Conservation (phyloP, 2,113 vertebrate genomes). For the Ceyx margarethae region DNA sequence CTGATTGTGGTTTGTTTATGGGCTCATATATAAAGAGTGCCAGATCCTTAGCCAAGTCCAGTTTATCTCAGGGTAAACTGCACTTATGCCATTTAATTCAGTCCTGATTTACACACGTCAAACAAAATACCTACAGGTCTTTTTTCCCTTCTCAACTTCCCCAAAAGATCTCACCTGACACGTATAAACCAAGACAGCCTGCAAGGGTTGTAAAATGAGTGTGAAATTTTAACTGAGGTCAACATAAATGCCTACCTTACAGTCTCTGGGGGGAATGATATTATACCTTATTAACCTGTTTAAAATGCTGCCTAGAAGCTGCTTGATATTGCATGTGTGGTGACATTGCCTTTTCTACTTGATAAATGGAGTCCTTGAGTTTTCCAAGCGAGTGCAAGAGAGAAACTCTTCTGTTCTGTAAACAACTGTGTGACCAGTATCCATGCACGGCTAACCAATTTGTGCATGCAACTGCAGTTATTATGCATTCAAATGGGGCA, state of each 20-base stretch:
- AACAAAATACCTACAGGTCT: constrained; percentile 34
- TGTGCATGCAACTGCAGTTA: constrained; percentile 63
- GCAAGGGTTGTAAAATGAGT: constrained; percentile 12
- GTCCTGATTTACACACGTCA: constrained; percentile 6
- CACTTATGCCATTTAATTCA: constrained; percentile 19
- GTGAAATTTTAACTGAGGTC: constrained; percentile 42
- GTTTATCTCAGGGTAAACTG: constrained; percentile 47
- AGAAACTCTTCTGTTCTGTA: constrained; percentile 53
- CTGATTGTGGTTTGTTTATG: constrained; percentile 26
- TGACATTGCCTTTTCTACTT: neutral
- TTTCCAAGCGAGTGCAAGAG: neutral
- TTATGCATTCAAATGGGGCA: constrained; percentile 60
- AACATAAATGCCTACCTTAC: neutral
- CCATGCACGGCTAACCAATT: constrained; percentile 58
- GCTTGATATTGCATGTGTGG: neutral
- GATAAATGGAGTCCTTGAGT: constrained; percentile 12
- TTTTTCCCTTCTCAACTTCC: constrained; percentile 21
- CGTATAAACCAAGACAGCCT: neutral
- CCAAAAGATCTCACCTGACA: neutral
- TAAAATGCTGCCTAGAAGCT: neutral
- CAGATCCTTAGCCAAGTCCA: constrained; percentile 24
- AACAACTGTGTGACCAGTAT: constrained; percentile 61
- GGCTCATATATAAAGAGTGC: neutral
- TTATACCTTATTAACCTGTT: neutral
- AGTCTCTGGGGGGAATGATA: constrained; percentile 17